These are phyloP conservation scores for Tachysurus fulvidraco DNA, from an alignment of 2,113 vertebrate species.

Conservation along the genomic window DNA sequence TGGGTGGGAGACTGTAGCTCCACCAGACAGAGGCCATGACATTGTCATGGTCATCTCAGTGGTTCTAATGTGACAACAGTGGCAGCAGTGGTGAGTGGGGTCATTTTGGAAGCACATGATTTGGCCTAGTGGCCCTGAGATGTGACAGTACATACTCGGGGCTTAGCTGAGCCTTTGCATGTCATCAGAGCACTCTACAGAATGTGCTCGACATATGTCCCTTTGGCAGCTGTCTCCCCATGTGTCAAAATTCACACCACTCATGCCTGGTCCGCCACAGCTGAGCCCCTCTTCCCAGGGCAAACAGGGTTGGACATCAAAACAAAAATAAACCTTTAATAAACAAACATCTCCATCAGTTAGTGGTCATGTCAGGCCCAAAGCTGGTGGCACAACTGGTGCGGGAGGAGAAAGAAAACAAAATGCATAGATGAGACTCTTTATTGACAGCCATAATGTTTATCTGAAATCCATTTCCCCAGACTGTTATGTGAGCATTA, in stretches of 20 bases:
- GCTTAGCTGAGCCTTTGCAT: constrained; percentile 22
- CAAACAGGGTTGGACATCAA: constrained; percentile 4
- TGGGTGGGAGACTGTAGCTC: neutral
- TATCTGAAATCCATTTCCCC: constrained; percentile 61
- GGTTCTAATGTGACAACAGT: constrained; percentile 33
- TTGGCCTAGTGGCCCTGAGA: constrained; percentile 26
- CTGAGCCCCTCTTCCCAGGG: constrained; percentile 47
- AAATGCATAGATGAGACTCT: constrained; percentile 59
- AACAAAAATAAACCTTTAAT: constrained; percentile 37
- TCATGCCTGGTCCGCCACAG: constrained; percentile 36
- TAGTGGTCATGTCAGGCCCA: constrained; percentile 21
- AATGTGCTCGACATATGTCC: constrained; percentile 53
- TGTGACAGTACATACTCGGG: constrained; percentile 11
- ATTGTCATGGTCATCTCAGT: constrained; percentile 31
- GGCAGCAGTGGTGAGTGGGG: constrained; percentile 29
- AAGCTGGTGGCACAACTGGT: neutral
- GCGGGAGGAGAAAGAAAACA: constrained; percentile 46
- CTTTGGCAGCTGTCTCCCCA: constrained; percentile 53
- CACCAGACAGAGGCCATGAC: constrained; percentile 34
- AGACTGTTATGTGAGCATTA: constrained; percentile 60
- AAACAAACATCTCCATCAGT: constrained; percentile 35
- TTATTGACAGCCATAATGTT: constrained; percentile 58
- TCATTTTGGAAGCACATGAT: constrained; percentile 34
- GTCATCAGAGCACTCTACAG: constrained; percentile 39
- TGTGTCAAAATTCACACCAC: constrained; percentile 48